A percentile compares a stretch with the other conserved stretches of the same genome.
phyloP scores from a whole-genome alignment of 2,888 invertebrate genomes.

The Sphaeridia pumilis region DNA sequence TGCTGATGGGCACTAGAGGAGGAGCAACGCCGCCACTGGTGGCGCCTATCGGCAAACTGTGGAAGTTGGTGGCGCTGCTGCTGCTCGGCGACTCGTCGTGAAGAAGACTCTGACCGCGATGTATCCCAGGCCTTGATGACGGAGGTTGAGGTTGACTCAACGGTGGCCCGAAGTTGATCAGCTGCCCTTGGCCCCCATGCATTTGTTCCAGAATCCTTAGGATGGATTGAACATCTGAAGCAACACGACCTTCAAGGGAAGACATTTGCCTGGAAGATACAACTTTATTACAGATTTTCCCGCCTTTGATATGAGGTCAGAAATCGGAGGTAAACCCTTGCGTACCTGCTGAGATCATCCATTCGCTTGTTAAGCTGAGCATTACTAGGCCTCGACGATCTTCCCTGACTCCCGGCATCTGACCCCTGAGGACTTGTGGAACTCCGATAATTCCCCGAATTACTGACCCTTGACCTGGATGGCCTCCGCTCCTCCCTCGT shows the following conservation, averaged over 20 bases:
- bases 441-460: constrained; percentile 1
- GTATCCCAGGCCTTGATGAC: constrained; percentile 5
- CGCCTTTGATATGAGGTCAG: too few species aligned
- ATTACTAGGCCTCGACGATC: neutral
- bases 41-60: neutral
- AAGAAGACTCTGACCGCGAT: constrained; percentile 22
- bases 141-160: neutral
- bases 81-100: constrained; percentile 15
- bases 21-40: too few species aligned
- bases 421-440: constrained; percentile 12
- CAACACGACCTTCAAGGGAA: constrained; percentile 58
- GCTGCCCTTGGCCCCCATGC: constrained; percentile 15
- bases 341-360: constrained; percentile 54
- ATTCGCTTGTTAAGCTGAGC: constrained; percentile 49
- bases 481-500: constrained; percentile 10
- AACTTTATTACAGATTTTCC: too few species aligned
- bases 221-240: constrained; percentile 61
- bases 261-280: constrained; percentile 46
- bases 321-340: too few species aligned
- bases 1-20: too few species aligned
- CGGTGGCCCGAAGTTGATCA: neutral
- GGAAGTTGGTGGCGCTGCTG: constrained; percentile 8
- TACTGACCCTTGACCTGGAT: constrained; percentile 9
- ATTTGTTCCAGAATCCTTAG: constrained; percentile 52
- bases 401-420: constrained; percentile 1